Evolutionary conservation across 2,888 invertebrate species (phyloP).

Genomic region (Lacanobia wlatinum): DNA sequence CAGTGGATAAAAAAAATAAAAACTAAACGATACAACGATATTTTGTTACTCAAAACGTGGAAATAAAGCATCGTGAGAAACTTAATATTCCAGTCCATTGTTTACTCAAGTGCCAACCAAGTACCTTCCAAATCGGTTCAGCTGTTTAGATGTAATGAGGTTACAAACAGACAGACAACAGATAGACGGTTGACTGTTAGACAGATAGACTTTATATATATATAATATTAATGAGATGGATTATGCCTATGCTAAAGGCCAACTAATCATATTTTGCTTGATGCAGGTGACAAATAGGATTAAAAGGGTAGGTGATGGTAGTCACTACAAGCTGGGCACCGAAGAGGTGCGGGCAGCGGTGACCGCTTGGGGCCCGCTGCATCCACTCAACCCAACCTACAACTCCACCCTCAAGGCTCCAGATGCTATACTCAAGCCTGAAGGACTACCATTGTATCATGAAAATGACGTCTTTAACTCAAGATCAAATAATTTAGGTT

Average conservation of each 20-base stretch:
- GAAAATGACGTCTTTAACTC: constrained; percentile 72
- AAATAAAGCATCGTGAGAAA: too few relatives aligned
- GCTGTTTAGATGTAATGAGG: too few relatives aligned
- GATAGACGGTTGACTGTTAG: too few relatives aligned
- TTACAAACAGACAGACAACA: too few relatives aligned
- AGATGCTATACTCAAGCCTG: constrained; percentile 72
- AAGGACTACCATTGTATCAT: constrained; percentile 81
- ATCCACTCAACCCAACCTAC: constrained; percentile 86
- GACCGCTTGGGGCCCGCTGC: constrained; percentile 78
- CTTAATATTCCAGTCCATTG: too few relatives aligned
- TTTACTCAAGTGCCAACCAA: too few relatives aligned
- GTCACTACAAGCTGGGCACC: constrained; percentile 88
- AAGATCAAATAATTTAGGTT: background rate
- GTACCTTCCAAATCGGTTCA: too few relatives aligned
- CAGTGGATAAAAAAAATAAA: background rate
- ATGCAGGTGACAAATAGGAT: constrained; percentile 90
- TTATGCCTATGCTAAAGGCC: background rate
- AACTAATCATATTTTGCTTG: constrained; percentile 1
- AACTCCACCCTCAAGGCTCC: constrained; percentile 76
- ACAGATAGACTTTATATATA: too few relatives aligned
- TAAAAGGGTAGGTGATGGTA: constrained; percentile 92
- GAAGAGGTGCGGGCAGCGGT: constrained; percentile 78
- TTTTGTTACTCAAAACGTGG: too few relatives aligned
- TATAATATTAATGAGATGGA: too few relatives aligned
- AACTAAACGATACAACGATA: background rate